These are phyloP conservation scores for Eufriesea mexicana DNA, from an alignment of 1,140 invertebrate genomes.

Conservation along the genomic window DNA sequence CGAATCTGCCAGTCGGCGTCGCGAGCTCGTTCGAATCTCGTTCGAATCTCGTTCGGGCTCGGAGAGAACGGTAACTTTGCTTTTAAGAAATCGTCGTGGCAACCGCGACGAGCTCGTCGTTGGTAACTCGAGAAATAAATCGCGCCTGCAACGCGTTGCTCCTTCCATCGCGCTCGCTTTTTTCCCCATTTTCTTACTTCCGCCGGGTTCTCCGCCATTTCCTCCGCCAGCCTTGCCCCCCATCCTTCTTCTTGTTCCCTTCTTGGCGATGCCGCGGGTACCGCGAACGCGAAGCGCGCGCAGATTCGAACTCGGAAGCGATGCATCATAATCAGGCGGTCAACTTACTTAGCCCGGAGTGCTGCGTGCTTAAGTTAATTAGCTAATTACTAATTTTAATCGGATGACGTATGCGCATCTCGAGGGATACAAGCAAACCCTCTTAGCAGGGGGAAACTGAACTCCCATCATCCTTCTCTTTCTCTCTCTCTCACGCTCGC, in stretches of 20 bases:
- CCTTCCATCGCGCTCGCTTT: conserved; percentile 28
- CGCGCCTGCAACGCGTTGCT: conserved; percentile 21
- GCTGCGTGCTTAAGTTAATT: conserved; percentile 81
- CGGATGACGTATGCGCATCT: conserved; percentile 83
- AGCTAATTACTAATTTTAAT: conserved; percentile 84
- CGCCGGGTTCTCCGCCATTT: neutral
- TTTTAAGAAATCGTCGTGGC: conserved; percentile 25
- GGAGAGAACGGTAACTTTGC: conserved; percentile 3
- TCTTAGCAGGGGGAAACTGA: conserved; percentile 76
- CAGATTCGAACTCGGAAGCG: conserved; percentile 72
- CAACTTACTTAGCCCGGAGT: conserved; percentile 80
- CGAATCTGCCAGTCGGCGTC: too few relatives aligned
- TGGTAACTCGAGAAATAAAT: conserved; percentile 48
- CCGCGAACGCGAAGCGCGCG: conserved; percentile 20
- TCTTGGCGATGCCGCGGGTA: neutral
- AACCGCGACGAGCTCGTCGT: conserved; percentile 16
- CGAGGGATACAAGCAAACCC: conserved; percentile 83
- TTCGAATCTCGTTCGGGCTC: too few relatives aligned
- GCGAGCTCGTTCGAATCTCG: conserved; percentile 13
- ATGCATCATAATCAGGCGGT: conserved; percentile 83
- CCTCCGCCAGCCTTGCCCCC: neutral
- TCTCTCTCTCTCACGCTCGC: conserved; percentile 1
- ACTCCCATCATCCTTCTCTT: conserved; percentile 44
- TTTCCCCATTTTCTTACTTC: conserved; percentile 52
- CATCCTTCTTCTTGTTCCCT: neutral